phyloP scores from a whole-genome alignment of 2,888 invertebrate genomes.

The Isotomurus palustris region DNA sequence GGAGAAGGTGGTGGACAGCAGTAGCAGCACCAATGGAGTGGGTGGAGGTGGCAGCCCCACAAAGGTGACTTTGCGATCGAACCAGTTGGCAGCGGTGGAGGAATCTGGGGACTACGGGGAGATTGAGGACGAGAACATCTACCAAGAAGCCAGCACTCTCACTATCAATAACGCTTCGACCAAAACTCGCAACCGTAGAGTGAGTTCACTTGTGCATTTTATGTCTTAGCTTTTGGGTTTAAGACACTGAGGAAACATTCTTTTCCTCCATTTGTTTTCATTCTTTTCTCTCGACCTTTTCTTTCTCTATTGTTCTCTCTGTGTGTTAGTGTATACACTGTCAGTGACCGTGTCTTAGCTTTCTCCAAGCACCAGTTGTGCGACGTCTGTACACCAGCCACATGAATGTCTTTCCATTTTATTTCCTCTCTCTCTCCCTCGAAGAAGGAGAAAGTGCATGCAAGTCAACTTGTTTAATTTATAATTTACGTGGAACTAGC shows the following conservation, averaged over 20 bases:
- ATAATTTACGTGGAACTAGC: too few relatives aligned
- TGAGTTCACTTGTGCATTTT: slow-evolving; percentile 13
- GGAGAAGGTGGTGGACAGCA: slow-evolving; percentile 12
- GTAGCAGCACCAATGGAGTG: slow-evolving; percentile 16
- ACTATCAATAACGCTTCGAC: slow-evolving; percentile 29
- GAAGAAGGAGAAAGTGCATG: neutral
- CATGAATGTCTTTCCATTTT: too few relatives aligned
- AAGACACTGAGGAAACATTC: too few relatives aligned
- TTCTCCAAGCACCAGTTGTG: too few relatives aligned
- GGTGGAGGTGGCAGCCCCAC: slow-evolving; percentile 22
- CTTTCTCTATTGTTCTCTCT: too few relatives aligned
- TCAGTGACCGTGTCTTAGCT: too few relatives aligned
- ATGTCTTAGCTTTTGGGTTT: neutral
- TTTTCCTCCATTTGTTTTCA: too few relatives aligned
- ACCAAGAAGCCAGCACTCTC: slow-evolving; percentile 37
- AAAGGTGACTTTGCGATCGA: slow-evolving; percentile 39
- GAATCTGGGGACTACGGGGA: slow-evolving; percentile 24
- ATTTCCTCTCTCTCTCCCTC: neutral
- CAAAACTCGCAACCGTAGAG: slow-evolving; percentile 34
- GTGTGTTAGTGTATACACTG: too few relatives aligned
- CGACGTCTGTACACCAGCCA: too few relatives aligned
- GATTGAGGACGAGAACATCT: slow-evolving; percentile 27
- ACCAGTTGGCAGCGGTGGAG: slow-evolving; percentile 36
- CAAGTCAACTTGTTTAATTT: slow-evolving; percentile 17
- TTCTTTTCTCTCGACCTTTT: too few relatives aligned